These are phyloP conservation scores for Malurus splendens DNA, from an alignment of 2,797 vertebrate species.

Conservation along the genomic window DNA sequence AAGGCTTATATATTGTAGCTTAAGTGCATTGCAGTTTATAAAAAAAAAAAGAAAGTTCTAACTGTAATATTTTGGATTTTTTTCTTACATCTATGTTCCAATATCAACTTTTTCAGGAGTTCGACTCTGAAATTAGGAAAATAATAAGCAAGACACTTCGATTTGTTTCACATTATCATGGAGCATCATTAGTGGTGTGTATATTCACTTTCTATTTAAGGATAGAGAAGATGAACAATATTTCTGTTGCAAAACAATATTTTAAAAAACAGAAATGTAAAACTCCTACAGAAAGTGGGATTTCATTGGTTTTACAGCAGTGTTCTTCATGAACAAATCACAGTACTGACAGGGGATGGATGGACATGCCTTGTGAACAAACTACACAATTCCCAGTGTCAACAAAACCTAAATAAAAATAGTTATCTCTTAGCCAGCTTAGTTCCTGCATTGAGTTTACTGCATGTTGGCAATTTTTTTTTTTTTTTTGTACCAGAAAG, in stretches of 20 bases:
- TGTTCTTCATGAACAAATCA: neutral
- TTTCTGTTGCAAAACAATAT: neutral
- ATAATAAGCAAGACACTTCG: constrained; percentile 90
- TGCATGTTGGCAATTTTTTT: neutral
- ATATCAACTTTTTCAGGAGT: constrained; percentile 77
- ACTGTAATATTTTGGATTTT: constrained; percentile 13
- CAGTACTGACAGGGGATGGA: neutral
- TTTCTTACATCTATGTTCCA: neutral
- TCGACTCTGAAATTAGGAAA: constrained; percentile 90
- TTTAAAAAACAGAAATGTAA: neutral
- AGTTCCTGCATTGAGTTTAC: neutral
- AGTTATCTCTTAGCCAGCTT: neutral
- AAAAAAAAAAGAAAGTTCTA: neutral
- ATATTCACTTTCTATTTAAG: constrained; percentile 4
- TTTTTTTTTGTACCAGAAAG: neutral
- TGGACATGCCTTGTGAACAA: neutral
- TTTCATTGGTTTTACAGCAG: neutral
- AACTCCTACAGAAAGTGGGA: neutral
- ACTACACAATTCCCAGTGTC: neutral
- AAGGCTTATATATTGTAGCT: neutral
- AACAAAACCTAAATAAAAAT: neutral
- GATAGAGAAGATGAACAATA: neutral
- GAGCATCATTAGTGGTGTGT: constrained; percentile 90
- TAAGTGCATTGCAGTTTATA: constrained; percentile 3
- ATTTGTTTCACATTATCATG: constrained; percentile 89